Evolutionary conservation across 2,113 vertebrate species (phyloP).

Genomic region (Passerina amoena): DNA sequence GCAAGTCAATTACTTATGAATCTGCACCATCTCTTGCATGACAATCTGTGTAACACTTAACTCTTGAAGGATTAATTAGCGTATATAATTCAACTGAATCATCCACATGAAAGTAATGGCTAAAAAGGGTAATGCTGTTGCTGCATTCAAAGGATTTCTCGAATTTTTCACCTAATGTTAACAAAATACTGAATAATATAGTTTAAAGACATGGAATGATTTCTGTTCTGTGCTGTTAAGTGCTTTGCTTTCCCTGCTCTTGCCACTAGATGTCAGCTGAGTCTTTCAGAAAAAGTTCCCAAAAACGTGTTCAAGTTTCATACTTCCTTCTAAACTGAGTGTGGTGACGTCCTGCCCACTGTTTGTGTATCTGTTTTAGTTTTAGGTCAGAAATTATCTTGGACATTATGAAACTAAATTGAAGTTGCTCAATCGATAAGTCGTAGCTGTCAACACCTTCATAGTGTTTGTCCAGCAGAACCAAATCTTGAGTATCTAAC

Average conservation of each 20-base stretch:
- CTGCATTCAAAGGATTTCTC: not conserved
- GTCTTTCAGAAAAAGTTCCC: not conserved
- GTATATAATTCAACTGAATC: not conserved
- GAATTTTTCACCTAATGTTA: not conserved
- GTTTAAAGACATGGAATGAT: not conserved
- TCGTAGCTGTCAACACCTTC: not conserved
- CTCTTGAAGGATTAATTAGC: not conserved
- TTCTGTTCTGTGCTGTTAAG: not conserved
- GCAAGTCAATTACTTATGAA: not conserved
- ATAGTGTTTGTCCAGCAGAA: not conserved
- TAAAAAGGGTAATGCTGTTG: not conserved
- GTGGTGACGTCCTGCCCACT: not conserved
- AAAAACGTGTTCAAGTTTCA: not conserved
- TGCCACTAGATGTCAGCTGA: slow-evolving; percentile 69
- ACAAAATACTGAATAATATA: not conserved
- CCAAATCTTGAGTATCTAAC: not conserved
- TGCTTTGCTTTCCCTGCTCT: not conserved
- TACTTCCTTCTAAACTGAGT: not conserved
- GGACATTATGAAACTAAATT: not conserved
- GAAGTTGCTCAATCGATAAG: not conserved
- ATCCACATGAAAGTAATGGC: not conserved
- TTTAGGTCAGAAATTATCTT: not conserved
- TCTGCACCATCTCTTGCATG: not conserved
- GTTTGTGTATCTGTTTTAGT: not conserved
- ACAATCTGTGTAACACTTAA: not conserved